Base-by-base conservation (phyloP, 2,888 invertebrate species). In the Acanthoscelides obtectus region DNA sequence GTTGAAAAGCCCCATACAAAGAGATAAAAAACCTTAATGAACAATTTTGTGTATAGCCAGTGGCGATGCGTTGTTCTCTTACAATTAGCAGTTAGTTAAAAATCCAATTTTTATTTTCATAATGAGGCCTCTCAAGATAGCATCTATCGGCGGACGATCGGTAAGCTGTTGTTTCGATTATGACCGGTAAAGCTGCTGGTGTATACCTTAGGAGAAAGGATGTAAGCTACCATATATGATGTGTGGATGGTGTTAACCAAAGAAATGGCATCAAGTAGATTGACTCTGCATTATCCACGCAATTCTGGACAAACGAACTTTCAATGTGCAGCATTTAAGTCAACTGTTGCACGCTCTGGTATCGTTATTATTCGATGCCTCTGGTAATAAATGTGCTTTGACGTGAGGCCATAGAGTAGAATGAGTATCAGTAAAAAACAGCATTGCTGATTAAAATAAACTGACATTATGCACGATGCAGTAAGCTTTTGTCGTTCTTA, bases 21-120 rank as follows among this genome's bases (percentile, higher is more conserved):
- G 1, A 45, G 17, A 45, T 45, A 45, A 12, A 45, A 45, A 45
- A 45, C 45, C 45, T 45, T 45, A 45, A 45, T 45, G 6, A 45
- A 45, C 45, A 45, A 45, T 45, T 45, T 45, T 45, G 45, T 45
- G 45, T 45, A 45, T 45, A 45, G 45, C 45, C 45, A 45, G 45
- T 45, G 45, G 45, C 45, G 45, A 45, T 45, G 45, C 45, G 5
- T 45, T 45, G 45, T 45, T 45, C 45, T 45, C 45, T 45, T 45
- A 45, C 67, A 67, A 67, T 67, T 67, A 67, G 22, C 67, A 67
- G 22, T 67, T 22, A 22, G 67, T 67, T 67, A 67, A 67, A 67
- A 67, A 67, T 67, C 67, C 67, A 67, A 67, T 67, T 22, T 67
- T 67, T 20, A 22, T 22, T 67, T 22, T 22, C 20, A 22, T 67